These are phyloP conservation scores for Rhinatrema bivittatum DNA, from an alignment of 2,797 vertebrate genomes.

Conservation along the genomic window DNA sequence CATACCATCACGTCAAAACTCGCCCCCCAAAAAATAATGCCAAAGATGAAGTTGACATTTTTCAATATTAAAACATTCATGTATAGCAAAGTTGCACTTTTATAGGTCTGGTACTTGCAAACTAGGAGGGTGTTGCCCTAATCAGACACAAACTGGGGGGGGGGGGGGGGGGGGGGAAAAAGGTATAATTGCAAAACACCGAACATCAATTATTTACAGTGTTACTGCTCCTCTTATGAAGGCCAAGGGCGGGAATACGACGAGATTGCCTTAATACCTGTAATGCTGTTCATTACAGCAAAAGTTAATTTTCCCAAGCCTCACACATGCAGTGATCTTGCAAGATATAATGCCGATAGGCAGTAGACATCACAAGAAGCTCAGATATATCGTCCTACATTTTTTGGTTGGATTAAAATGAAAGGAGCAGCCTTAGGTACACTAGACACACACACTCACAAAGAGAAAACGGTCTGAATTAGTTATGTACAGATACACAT, in stretches of 20 bases:
- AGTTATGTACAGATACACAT: conserved; percentile 91
- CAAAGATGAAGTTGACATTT: no score
- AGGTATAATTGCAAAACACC: conserved; percentile 81
- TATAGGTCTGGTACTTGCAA: conserved; percentile 54
- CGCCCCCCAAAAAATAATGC: no score
- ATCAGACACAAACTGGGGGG: conserved; percentile 57
- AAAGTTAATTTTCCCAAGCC: conserved; percentile 75
- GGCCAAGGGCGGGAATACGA: conserved; percentile 64
- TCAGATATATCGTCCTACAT: conserved; percentile 62
- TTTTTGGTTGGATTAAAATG: conserved; percentile 66
- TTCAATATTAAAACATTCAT: conserved; percentile 73
- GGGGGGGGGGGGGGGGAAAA: no score
- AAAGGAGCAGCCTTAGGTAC: conserved; percentile 78
- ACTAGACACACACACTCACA: conserved; percentile 62
- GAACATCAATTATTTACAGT: conserved; percentile 91
- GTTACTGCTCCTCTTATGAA: conserved; percentile 70
- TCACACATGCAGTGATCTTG: conserved; percentile 85
- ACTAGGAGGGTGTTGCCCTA: conserved; percentile 45
- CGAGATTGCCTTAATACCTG: conserved; percentile 62
- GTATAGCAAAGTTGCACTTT: conserved; percentile 65
- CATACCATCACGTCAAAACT: no score
- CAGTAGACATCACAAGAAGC: conserved; percentile 81
- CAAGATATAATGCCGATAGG: conserved; percentile 75
- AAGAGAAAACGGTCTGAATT: conserved; percentile 58
- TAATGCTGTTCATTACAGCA: conserved; percentile 45